These are phyloP conservation scores for Petrocephalus schoutedeni DNA, from an alignment of 2,797 vertebrate species.

Conservation along the genomic window DNA sequence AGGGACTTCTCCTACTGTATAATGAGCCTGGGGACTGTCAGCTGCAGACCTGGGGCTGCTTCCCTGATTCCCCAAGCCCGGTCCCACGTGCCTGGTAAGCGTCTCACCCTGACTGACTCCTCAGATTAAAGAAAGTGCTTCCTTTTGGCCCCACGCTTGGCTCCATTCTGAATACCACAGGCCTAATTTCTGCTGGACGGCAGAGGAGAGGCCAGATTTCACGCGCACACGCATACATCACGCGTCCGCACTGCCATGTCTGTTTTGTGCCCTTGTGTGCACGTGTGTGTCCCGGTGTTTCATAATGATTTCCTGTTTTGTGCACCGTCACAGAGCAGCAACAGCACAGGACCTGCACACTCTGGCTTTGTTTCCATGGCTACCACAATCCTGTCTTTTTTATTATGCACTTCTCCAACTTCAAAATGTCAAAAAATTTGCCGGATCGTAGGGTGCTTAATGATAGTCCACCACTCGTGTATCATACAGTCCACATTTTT, in stretches of 20 bases:
- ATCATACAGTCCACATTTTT: background rate
- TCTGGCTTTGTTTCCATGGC: background rate
- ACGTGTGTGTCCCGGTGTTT: background rate
- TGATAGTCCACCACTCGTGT: background rate
- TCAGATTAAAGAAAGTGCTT: background rate
- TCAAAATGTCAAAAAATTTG: constrained; percentile 1
- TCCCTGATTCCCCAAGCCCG: background rate
- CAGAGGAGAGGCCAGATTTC: background rate
- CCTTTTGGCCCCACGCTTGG: background rate
- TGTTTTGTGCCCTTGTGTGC: background rate
- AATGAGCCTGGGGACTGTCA: background rate
- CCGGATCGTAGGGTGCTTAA: background rate
- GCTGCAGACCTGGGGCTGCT: background rate
- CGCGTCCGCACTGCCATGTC: background rate
- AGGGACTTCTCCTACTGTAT: background rate
- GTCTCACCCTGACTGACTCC: background rate
- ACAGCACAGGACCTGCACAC: background rate
- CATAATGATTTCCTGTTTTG: background rate
- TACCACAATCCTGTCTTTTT: background rate
- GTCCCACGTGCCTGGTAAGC: background rate
- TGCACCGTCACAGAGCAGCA: background rate
- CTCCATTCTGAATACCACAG: background rate
- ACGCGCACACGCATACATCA: background rate
- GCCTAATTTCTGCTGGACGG: background rate
- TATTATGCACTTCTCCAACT: background rate